Conservation (phyloP, 1,140 invertebrate genomes). For the Nasonia giraulti region DNA sequence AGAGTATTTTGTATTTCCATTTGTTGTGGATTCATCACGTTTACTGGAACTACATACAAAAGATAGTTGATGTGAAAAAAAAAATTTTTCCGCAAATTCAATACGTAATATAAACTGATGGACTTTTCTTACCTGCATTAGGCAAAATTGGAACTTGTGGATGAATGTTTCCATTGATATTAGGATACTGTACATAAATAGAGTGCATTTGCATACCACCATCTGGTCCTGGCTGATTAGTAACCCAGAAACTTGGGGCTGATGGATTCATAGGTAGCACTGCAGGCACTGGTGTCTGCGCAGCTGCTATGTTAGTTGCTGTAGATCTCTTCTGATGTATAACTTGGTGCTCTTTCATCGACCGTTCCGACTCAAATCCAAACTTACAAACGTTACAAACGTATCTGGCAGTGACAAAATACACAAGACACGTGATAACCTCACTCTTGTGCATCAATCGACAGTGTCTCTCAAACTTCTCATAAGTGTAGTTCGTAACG, state of each 20-base stretch:
- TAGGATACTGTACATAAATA: conserved; percentile 35
- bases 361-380: conserved; percentile 49
- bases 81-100: too few relatives aligned
- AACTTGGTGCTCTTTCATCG: conserved; percentile 52
- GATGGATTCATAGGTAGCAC: neutral
- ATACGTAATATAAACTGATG: neutral
- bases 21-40: neutral
- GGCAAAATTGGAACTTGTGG: neutral
- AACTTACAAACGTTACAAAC: conserved; percentile 57
- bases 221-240: conserved; percentile 38
- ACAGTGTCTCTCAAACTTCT: conserved; percentile 54
- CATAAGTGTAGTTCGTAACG: conserved; percentile 38
- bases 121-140: conserved; percentile 1
- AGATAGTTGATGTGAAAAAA: neutral
- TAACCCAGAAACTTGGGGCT: neutral
- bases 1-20: neutral
- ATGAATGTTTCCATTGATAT: neutral
- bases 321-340: conserved; percentile 20
- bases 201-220: conserved; percentile 30
- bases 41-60: neutral
- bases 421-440: conserved; percentile 53
- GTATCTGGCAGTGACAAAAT: conserved; percentile 46
- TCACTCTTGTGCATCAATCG: conserved; percentile 44
- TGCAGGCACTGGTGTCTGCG: neutral
- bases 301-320: neutral